Evolutionary conservation across 2,888 invertebrate genomes (phyloP), one percentile per base, ranked within the genome.

Genomic region (Reticulitermes lucifugus): DNA sequence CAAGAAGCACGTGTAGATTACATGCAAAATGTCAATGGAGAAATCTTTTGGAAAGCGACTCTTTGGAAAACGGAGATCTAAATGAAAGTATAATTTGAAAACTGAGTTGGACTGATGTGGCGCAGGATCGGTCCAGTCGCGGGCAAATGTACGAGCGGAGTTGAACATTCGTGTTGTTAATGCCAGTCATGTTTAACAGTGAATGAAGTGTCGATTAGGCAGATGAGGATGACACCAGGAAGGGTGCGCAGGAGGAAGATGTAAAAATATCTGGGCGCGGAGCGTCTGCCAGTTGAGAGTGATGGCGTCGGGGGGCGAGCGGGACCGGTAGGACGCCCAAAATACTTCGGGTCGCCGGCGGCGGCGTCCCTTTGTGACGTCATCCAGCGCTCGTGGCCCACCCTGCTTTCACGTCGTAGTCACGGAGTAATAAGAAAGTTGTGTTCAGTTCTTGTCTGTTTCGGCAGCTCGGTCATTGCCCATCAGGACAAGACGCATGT

Each of bases 361-460:
- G 41, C 83, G 83, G 77, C 77, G 77, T 65, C 43, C 60, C 83
- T 83, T 83, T 83, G 83, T 83, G 83, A 83, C 83, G 83, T 83
- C 83, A 83, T 25, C 18, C 65, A 65, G n/a, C 65, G 65, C 65
- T 3, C 12, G n/a, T 21, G 55, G 46, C 46, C 80, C 51, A 29
- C n/a, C 25, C n/a, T 29, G 65, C 35, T 35, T 35, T 4, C 35
- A 35, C 35, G 35, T 71, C 71, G 71, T 71, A 25, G 71, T 71
- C 35, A 41, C 41, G 73, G 73, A 35, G 73, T 6, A n/a, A 65
- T 7, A 65, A 65, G 25, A 65, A 25, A 65, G 65, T n/a, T 65
- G 65, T 41, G 73, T 41, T 41, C 73, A 73, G 73, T 73, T 41
- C 14, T 29, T 41, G 73, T 73, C 73, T 73, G 73, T 22, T 65